Evolutionary conservation across 2,113 vertebrate species (phyloP), one percentile per base, ranked within the genome.

Genomic region (Syngnathus typhle): DNA sequence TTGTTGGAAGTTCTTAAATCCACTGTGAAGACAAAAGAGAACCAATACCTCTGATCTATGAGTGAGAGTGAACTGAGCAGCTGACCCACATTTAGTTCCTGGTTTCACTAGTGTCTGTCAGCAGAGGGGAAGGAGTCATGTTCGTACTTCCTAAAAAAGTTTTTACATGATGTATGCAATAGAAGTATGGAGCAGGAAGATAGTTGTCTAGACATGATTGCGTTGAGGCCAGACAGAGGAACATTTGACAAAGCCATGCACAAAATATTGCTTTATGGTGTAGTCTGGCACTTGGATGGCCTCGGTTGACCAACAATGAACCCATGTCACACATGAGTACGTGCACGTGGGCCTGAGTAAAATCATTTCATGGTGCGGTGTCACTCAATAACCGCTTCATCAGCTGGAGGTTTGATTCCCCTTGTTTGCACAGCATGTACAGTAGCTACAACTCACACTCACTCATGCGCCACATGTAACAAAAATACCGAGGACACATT

Each of bases 141-240:
- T 80, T 82, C 43, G 81, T 88, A 88, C 90, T 91, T 89, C 89
- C 78, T 62, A 89, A 88, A 83, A 67, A 86, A 82, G 74, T 87
- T 88, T 85, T 87, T 76, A 88, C 85, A 85, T 76, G 73, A 82
- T 64, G 16, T 64, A 63, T 72, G 76, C 65, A 77, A 84, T 70
- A 80, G 80, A 70, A 72, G 59, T 72, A 70, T 73, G 82, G 79
- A 78, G 74, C 77, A 84, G 77, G 83, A 84, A 75, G 82, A 83
- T 81, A 64, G 76, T 74, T 75, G 89, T 91, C 90, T 91, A 90
- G 90, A 91, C 89, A 70, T 68, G 70, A 72, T 68, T 79, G 78
- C 76, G 80, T 78, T 82, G 74, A 82, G 85, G 77, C 88, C 85
- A 90, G 83, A 87, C 80, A 6, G 75, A 84, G 84, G 82, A 82